Base-by-base conservation (phyloP, 2,113 vertebrate genomes). In the Bos javanicus region DNA sequence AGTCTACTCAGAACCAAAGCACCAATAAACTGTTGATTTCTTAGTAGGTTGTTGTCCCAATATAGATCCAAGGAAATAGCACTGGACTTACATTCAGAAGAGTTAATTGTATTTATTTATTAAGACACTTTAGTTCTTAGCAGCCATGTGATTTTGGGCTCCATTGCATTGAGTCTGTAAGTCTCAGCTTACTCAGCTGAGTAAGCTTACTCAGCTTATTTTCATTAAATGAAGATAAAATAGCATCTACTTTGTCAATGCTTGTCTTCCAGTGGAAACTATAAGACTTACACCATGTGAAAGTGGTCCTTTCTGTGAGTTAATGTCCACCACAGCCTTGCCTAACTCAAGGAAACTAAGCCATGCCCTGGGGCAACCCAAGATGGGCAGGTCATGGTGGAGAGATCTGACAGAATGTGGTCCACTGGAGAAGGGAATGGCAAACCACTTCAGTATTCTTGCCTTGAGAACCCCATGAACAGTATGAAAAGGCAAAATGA, bases 221-320 rank as follows among this genome's bases (percentile, higher is more conserved):
- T 39, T 25, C 14, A 10, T 8, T 12, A 33, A 6, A 46, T 71
- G 11, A 88, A 12, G n/a, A 19, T 62, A n/a, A 26, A 21, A 46
- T 46, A 1, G 1, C 23, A 19, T 15, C 28, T 50, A 0, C 17
- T n/a, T 21, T 15, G 39, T 16, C 33, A 3, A 0, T 28, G 8
- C 7, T 71, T 0, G 6, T 39, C 17, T 71, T 71, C n/a, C 39
- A 21, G 43, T 2, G 16, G 23, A 4, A 23, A n/a, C 43, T 13
- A 2, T 43, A 46, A 83, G 67, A 7, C 7, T 36, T 43, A 23
- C 17, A 4, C 14, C 43, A 7, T 19, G 28, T 3, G 2, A 64
- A 89, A 48, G 26, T 50, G 2, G 39, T 36, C 3, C 4, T 30
- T 82, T 59, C 56, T 8, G 1, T 83, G 71, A 62, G 17, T 90